Base-by-base conservation (phyloP, 2,113 vertebrate species). In the Salvelinus namaycush region DNA sequence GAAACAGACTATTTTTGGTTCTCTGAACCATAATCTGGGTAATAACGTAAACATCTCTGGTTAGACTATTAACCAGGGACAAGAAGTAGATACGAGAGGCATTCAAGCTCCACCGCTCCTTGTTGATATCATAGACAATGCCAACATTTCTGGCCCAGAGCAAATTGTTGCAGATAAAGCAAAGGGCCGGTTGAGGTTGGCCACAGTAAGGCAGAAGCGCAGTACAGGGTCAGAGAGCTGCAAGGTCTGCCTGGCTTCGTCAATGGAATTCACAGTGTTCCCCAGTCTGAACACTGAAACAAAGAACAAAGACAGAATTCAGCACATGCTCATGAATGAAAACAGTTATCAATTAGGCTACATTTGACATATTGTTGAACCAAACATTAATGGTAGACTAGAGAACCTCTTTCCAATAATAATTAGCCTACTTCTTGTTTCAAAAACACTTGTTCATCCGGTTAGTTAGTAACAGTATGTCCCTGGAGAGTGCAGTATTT, bases 251-350 rank as follows among this genome's bases (percentile, higher is more conserved):
- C 89, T 91, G 44, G 95, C 94, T 7, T 96, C 95, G 75, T 96
- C 93, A 27, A 98, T 66, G 54, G 97, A 95, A 0, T 95, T 96
- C 6, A 96, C 81, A 71, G 92, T 85, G 34, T 97, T 99, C 73
- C 97, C 98, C 68, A 99, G 93, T 34, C 96, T 92, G 88, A 99
- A 92, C 93, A 98, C 98, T 99, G 94, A 88, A 90, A 93, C 88
- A 90, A 78, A 93, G 79, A 12, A 78, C 57, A 86, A 60, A 73
- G 74, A 22, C 69, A 64, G 26, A 27, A 14, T 75, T 84, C 77
- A 86, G 76, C 76, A 78, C 70, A 79, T 49, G 12, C 66, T 22
- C 29, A 69, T 79, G 39, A 24, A n/a, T 64, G 20, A 14, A 44
- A 27, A 74, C 9, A 2, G 4, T 51, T 24, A 34, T 16, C 49